Conservation (phyloP, 2,888 invertebrate species). For the Hipparchia semele region DNA sequence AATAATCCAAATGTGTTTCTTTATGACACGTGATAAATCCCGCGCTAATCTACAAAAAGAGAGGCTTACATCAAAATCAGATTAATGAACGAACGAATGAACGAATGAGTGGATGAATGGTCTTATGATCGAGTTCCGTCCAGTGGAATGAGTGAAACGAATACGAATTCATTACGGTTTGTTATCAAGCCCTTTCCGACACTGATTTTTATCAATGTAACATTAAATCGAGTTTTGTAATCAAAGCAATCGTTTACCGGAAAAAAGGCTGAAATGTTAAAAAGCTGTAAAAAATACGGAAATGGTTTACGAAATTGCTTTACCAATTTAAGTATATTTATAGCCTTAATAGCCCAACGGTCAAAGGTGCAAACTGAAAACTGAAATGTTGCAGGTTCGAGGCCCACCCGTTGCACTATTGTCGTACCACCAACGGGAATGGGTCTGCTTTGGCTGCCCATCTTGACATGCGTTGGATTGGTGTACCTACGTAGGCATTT, state of each 20-base stretch:
- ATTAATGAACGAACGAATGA: conserved; percentile 12
- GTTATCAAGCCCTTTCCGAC: not conserved
- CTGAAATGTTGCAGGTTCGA: too few species aligned
- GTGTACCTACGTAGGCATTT: too few species aligned
- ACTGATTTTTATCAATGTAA: not conserved
- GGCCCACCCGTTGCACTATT: too few species aligned
- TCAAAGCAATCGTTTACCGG: not conserved
- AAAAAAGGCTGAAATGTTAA: not conserved
- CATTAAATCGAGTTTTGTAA: not conserved
- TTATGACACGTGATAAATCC: not conserved
- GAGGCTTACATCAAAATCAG: conserved; percentile 1
- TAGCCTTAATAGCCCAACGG: too few species aligned
- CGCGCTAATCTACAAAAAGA: not conserved
- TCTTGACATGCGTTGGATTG: too few species aligned
- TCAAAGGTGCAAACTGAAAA: too few species aligned
- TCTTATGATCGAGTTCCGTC: not conserved
- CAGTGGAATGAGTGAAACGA: conserved; percentile 2
- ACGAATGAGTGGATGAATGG: not conserved
- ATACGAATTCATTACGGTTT: not conserved
- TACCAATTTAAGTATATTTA: too few species aligned
- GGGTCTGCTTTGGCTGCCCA: too few species aligned
- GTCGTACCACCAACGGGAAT: too few species aligned
- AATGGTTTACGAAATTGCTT: not conserved
- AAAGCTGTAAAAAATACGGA: not conserved
- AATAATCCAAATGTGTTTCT: not conserved